Conservation (phyloP, 2,888 invertebrate species). For the Quadroppia sp. region DNA sequence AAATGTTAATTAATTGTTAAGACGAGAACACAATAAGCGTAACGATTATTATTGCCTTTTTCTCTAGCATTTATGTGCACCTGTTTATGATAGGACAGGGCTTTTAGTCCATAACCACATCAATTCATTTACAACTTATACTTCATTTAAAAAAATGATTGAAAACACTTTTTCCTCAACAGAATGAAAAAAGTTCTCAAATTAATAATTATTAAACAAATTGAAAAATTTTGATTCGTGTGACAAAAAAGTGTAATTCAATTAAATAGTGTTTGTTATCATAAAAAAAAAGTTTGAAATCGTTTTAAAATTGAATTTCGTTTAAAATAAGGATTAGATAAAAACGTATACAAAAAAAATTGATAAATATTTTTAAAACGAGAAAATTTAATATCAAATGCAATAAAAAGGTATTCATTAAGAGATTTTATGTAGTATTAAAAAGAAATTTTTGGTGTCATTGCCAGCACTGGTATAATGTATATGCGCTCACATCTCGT, state of each 20-base stretch:
- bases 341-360: no score
- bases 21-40: neutral
- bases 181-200: no score
- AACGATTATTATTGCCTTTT: no score
- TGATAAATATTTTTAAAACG: no score
- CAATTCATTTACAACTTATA: no score
- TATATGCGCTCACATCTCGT: slow-evolving; percentile 16
- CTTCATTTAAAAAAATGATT: no score
- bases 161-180: no score
- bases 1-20: slow-evolving; percentile 9
- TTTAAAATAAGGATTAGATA: neutral
- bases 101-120: slow-evolving; percentile 6
- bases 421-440: neutral
- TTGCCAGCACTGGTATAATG: neutral
- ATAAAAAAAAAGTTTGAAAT: no score
- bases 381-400: neutral
- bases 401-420: neutral
- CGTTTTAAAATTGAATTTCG: neutral
- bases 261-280: no score
- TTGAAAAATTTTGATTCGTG: no score
- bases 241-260: no score
- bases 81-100: neutral
- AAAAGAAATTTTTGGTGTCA: slow-evolving; percentile 4
- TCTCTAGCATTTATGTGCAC: slow-evolving; percentile 1
- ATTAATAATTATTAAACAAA: no score